phyloP scores from a whole-genome alignment of 2,113 vertebrate genomes.

The Psephotus haematonotus region DNA sequence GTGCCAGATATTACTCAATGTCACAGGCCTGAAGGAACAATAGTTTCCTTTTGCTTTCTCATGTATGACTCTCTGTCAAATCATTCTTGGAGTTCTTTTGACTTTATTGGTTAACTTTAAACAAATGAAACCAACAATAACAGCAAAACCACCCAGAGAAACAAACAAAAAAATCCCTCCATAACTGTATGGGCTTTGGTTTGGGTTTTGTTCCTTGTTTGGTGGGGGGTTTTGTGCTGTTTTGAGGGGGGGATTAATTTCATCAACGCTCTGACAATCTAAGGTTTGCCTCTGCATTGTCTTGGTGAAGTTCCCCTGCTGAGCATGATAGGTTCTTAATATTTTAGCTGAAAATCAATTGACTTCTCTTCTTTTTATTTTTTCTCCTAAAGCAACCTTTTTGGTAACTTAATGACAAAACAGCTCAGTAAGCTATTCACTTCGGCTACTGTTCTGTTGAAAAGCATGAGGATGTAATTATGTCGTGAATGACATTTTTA shows the following conservation, averaged over 20 bases:
- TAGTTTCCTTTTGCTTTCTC: background rate
- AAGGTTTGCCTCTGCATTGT: constrained; percentile 9
- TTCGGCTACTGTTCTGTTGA: constrained; percentile 35
- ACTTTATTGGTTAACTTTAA: background rate
- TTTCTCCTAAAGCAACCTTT: background rate
- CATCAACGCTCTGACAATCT: background rate
- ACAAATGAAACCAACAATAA: background rate
- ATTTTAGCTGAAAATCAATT: constrained; percentile 17
- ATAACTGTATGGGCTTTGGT: background rate
- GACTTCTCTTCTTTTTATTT: background rate
- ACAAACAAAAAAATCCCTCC: background rate
- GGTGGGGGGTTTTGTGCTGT: background rate
- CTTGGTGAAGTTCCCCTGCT: background rate
- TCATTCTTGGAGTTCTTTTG: background rate
- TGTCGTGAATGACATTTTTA: constrained; percentile 59
- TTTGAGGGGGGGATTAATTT: background rate
- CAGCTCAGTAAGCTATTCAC: constrained; percentile 42
- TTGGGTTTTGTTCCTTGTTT: background rate
- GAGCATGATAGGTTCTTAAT: constrained; percentile 17
- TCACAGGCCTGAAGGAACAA: background rate
- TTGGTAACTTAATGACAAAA: constrained; percentile 25
- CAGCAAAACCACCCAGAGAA: background rate
- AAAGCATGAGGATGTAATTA: constrained; percentile 59
- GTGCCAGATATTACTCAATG: background rate
- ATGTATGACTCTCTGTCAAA: background rate